Percentiles rank a stretch among this genome's conserved stretches.
Conservation (phyloP, 2,888 invertebrate species). For the Zygaena filipendulae region DNA sequence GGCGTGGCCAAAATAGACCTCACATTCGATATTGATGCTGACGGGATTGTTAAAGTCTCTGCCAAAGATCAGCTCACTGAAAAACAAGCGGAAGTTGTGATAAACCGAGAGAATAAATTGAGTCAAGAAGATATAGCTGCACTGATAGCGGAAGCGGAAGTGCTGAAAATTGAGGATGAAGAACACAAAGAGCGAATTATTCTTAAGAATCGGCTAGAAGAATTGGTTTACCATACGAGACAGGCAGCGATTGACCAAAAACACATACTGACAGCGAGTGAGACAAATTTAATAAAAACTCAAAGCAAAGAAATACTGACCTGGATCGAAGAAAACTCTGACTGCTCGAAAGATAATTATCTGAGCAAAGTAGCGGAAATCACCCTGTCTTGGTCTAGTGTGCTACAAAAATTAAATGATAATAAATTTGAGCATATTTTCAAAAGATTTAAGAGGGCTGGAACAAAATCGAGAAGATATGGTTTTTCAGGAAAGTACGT, state of each 20-base stretch:
- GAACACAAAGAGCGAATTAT: conserved; percentile 36
- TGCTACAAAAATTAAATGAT: conserved; percentile 28
- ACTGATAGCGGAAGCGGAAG: conserved; percentile 37
- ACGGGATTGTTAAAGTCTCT: conserved; percentile 37
- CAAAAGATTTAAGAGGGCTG: conserved; percentile 7
- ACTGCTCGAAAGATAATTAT: conserved; percentile 35
- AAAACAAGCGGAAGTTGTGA: conserved; percentile 26
- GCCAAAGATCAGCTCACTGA: conserved; percentile 39
- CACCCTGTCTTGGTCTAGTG: conserved; percentile 30
- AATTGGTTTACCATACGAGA: conserved; percentile 36
- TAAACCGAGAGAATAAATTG: conserved; percentile 32
- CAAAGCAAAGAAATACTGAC: conserved; percentile 30
- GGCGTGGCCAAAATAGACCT: conserved; percentile 40
- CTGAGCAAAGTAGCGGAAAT: conserved; percentile 37
- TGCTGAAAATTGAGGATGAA: conserved; percentile 32
- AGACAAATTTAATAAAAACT: conserved; percentile 25
- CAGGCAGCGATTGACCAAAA: conserved; percentile 27
- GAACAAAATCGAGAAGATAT: conserved; percentile 2
- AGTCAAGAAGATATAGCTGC: conserved; percentile 29
- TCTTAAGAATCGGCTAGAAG: conserved; percentile 40
- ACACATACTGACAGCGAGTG: conserved; percentile 24
- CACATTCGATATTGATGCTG: conserved; percentile 37
- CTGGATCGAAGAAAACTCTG: conserved; percentile 37
- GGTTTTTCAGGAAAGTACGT: conserved; percentile 3
- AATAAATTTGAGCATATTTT: conserved; percentile 18